Conservation (phyloP, 1,140 invertebrate genomes). For the Sitophilus oryzae region DNA sequence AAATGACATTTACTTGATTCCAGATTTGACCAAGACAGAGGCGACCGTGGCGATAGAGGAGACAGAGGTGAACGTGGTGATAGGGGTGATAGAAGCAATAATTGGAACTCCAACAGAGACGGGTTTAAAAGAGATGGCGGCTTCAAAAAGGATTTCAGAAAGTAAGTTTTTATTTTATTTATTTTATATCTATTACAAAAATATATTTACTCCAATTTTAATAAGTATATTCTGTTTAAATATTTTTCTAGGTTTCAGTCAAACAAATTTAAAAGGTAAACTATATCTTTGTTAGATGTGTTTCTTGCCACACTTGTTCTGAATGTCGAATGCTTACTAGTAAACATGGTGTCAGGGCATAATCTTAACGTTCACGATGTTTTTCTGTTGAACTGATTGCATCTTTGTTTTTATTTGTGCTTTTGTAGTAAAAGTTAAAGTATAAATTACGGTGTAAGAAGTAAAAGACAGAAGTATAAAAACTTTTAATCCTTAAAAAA, state of each 20-base stretch:
- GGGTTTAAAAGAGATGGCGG: constrained; percentile 1
- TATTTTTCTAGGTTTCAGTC: background rate
- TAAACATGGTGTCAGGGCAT: too few species aligned
- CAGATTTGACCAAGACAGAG: constrained; percentile 14
- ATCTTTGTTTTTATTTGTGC: too few species aligned
- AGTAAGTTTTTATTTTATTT: constrained; percentile 12
- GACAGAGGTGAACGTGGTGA: background rate
- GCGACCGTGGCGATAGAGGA: background rate
- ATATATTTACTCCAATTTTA: background rate
- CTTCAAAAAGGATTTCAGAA: constrained; percentile 23
- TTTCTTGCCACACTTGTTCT: too few species aligned
- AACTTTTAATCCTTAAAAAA: too few species aligned
- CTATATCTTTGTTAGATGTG: too few species aligned
- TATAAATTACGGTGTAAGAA: too few species aligned
- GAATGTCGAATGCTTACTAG: too few species aligned
- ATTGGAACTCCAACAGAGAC: constrained; percentile 9
- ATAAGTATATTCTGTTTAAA: background rate
- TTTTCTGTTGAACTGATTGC: too few species aligned
- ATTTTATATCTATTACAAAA: background rate
- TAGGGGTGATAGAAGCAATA: constrained; percentile 5
- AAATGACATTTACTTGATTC: background rate
- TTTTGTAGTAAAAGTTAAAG: too few species aligned
- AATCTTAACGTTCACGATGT: too few species aligned
- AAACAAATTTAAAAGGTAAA: background rate
- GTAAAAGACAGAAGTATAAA: too few species aligned